Base-by-base conservation (phyloP, 1,140 invertebrate genomes). In the Rhagoletis zephyria region DNA sequence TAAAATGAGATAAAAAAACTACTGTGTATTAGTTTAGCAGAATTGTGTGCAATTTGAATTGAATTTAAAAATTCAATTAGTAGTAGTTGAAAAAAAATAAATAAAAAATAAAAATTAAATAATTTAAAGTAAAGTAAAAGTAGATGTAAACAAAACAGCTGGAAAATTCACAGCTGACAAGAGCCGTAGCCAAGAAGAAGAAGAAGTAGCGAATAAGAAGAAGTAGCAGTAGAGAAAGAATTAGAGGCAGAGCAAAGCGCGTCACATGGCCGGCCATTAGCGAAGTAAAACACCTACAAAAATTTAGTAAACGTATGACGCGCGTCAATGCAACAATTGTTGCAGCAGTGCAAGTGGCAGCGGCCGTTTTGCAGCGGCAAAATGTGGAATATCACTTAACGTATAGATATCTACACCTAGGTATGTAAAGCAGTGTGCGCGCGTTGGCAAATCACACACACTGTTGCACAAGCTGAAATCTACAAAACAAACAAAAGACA, bases 1-100 rank as follows among this genome's bases (percentile, higher is more conserved):
- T 4, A 56, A 77, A 56, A 56, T 12, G 10, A 74, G 40, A 45
- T 63, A 81, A 81, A n/a, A 56, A 81, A 19, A 74, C 74, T 81
- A 81, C 48, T 81, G 74, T 81, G 74, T 81, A 81, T 81, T 81
- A 81, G 74, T 81, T 81, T 81, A 81, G 74, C 74, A 81, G 74
- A 81, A 81, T 81, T 81, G 74, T 81, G 74, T 81, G 63, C 63
- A 63, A 86, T 64, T 86, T 86, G 64, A 67, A 67, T 86, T 86
- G 63, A 86, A 86, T 67, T 67, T 86, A 59, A 86, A 86, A 86
- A 86, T 86, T 86, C 65, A 64, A 30, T 67, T 67, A 86, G 63
- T 86, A 67, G 85, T 86, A 67, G 85, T 81, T 81, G 74, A 81
- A 56, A 7, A 81, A 48, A 48, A 0, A 63, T 64, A 63, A 45